Conservation (phyloP, 1,140 invertebrate species). For the Tribolium madens region DNA sequence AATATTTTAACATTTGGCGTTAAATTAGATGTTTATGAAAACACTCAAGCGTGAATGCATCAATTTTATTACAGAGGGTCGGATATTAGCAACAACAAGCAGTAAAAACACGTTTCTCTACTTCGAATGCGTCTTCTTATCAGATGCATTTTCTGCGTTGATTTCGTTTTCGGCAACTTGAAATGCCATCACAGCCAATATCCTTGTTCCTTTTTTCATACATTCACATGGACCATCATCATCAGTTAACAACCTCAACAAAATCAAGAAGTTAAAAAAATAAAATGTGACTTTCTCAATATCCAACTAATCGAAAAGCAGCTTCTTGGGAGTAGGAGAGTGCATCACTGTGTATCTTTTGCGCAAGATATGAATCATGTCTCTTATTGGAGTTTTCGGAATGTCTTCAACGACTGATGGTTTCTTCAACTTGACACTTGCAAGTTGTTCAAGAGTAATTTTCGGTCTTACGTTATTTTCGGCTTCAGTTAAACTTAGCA, state of each 20-base stretch:
- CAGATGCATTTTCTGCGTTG: neutral
- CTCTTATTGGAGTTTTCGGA: conserved; percentile 1
- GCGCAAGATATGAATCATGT: conserved; percentile 34
- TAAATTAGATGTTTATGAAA: conserved; percentile 14
- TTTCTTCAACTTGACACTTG: neutral
- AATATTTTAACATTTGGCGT: neutral
- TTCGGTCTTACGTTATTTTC: neutral
- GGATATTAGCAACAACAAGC: conserved; percentile 6
- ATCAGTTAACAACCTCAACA: neutral
- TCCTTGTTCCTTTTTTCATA: neutral
- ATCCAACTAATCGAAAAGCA: neutral
- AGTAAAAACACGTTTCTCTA: conserved; percentile 14
- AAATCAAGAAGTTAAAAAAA: neutral
- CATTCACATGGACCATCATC: neutral
- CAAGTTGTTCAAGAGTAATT: neutral
- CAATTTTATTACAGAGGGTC: neutral
- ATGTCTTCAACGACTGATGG: neutral
- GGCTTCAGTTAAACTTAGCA: neutral
- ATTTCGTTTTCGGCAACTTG: neutral
- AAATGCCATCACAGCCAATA: neutral
- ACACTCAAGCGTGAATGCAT: conserved; percentile 7
- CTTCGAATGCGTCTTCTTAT: neutral
- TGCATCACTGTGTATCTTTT: conserved; percentile 41
- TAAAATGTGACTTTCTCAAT: neutral
- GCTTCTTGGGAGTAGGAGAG: conserved; percentile 24